Evolutionary conservation across 1,140 invertebrate genomes (phyloP), one percentile per base, ranked within the genome.

Genomic region (Aphelenchoides avenae): DNA sequence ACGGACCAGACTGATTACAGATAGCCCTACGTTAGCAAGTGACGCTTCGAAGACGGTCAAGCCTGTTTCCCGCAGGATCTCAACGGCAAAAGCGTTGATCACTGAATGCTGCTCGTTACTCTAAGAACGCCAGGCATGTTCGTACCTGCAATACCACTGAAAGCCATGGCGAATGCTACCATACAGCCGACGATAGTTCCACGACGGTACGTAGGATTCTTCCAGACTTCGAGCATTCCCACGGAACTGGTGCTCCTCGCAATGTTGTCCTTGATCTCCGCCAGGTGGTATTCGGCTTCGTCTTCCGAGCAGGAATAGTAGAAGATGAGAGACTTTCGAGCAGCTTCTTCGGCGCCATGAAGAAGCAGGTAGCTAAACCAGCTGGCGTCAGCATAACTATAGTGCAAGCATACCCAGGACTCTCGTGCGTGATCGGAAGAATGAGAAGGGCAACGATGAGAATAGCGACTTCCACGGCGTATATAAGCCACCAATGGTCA

Each of bases 81-180:
- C 64, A 20, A 75, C 73, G 7, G 70, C 70, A 43, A 73, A 72
- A 1, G 70, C 70, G 52, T 74, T 69, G 31, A 72, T 64, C 3
- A 72, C 70, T 70, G 40, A 56, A 62, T 68, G 11, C 39, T 52
- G n/a, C 9, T 40, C 57, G 11, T 52, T 27, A 11, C 11, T 52
- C 11, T 11, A 13, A 52, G 57, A 11, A 54, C 13, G 27, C 15
- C 22, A 30, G 41, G 13, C 13, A 42, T 43, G 42, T 15, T 15
- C 27, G 24, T 66, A 72, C 66, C 66, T n/a, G 71, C 69, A 50
- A 75, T 67, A 46, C 70, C 70, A 48, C 68, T 68, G 52, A 72
- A 72, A 20, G 68, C 63, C 71, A 72, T 74, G 5, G 71, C 64
- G 34, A 72, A 59, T 11, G 71, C 52, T 5, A 70, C 54, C 9